Percentiles rank a stretch among this genome's conserved stretches.
Conservation (phyloP, 2,888 invertebrate species). For the Cartodere bifasciata region DNA sequence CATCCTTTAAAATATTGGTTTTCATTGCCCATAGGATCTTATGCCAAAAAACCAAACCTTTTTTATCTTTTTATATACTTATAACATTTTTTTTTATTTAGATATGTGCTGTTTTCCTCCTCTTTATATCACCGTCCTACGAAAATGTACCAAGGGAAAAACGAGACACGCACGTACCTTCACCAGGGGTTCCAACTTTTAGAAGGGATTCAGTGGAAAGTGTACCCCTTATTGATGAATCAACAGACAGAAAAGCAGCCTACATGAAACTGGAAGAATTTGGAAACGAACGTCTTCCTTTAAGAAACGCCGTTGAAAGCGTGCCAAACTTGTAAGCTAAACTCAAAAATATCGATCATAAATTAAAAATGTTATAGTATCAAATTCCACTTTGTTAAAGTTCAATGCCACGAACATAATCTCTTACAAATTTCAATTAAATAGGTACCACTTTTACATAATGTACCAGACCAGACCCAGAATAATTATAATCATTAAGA, state of each 20-base stretch:
- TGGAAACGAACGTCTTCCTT: conserved; percentile 42
- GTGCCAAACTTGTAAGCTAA: conserved; percentile 43
- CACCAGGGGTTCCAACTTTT: conserved; percentile 28
- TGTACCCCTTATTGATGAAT: conserved; percentile 22
- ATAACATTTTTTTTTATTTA: conserved; percentile 21
- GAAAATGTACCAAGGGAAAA: conserved; percentile 19
- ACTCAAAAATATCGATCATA: too few relatives aligned
- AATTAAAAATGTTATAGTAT: too few relatives aligned
- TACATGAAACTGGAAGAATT: conserved; percentile 25
- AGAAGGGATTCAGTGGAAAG: conserved; percentile 37
- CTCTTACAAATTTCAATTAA: too few relatives aligned
- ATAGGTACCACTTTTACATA: too few relatives aligned
- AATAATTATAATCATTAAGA: too few relatives aligned
- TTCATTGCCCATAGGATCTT: too few relatives aligned
- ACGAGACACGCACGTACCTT: conserved; percentile 25
- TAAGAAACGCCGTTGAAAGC: conserved; percentile 67
- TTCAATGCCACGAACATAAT: too few relatives aligned
- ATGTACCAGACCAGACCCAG: too few relatives aligned
- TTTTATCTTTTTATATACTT: conserved; percentile 1
- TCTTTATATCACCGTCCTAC: conserved; percentile 22
- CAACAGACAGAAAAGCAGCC: conserved; percentile 20
- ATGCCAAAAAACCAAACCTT: not conserved
- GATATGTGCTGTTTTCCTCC: conserved; percentile 22
- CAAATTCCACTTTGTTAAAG: too few relatives aligned
- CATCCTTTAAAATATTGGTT: too few relatives aligned